A percentile compares a stretch with the other conserved stretches of the same genome.
Conservation (phyloP, 2,797 vertebrate genomes). For the Streptopelia turtur region DNA sequence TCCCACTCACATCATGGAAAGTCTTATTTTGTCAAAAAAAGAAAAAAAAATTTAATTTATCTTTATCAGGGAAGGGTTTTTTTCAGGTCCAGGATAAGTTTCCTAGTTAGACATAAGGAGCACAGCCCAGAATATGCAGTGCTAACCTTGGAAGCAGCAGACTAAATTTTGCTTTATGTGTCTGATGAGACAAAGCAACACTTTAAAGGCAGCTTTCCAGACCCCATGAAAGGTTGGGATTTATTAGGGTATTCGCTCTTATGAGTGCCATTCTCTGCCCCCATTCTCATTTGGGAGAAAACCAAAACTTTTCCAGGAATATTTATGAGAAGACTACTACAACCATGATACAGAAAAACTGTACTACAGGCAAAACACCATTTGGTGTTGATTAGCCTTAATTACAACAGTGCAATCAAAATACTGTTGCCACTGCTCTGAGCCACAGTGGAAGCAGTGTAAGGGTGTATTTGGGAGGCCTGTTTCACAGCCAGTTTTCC, state of each 20-base stretch:
- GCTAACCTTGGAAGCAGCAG: neutral
- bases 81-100: neutral
- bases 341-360: neutral
- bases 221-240: neutral
- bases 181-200: neutral
- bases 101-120: neutral
- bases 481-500: neutral
- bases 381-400: neutral
- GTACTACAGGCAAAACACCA: neutral
- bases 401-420: neutral
- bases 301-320: neutral
- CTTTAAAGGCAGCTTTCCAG: neutral
- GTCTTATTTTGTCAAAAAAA: neutral
- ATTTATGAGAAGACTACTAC: neutral
- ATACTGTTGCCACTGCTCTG: accelerated
- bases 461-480: neutral
- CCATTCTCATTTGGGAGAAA: neutral
- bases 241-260: neutral
- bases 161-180: neutral
- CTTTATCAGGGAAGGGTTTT: neutral
- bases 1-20: neutral
- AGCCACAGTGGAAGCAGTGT: neutral
- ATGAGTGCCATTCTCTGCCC: neutral
- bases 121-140: neutral
- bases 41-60: neutral